Base-by-base conservation (phyloP, 2,797 vertebrate genomes). In the Accipiter badius region DNA sequence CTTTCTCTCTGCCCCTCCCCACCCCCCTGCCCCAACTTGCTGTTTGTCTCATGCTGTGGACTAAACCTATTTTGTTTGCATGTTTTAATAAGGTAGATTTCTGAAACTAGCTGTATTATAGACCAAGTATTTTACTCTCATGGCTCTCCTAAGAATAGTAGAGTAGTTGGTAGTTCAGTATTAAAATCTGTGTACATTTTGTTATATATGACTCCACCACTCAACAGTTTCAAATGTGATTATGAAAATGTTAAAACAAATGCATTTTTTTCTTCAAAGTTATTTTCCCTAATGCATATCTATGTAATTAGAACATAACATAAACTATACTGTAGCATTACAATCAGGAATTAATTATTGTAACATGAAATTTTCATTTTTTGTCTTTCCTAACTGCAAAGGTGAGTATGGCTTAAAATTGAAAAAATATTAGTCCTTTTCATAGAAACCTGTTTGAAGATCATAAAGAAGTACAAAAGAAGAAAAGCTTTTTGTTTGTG, bases 331-430 rank as follows among this genome's bases (percentile, higher is more conserved):
- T 84, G 65, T 67, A 89, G 88, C 65, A 44, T 97, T 96, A 57
- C 87, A 97, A 91, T 97, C 89, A 95, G 90, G 55, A 98, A 97
- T 97, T 97, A 97, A 97, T 98, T 98, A 97, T 93, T 95, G 82
- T 40, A 85, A 59, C 65, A 19, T 69, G 81, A 95, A 90, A 89
- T 96, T 98, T 95, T 83, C 70, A 1, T 74, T 89, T 97, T 96
- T 81, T 95, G 66, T 93, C 86, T 97, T 97, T 90, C 33, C 95
- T 94, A 71, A 93, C 89, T 97, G 87, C 79, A 94, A 93, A 97
- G 89, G 83, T 97, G 91, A 94, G 52, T 86, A 24, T 96, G 83
- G 93, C 86, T 86, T 97, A 91, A 95, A 97, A 95, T 50, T 90
- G 81, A 94, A 95, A 92, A 93, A 96, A 94, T 92, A 78, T 74